phyloP scores from a whole-genome alignment of 1,140 invertebrate genomes.

The Platorchestia sp. region DNA sequence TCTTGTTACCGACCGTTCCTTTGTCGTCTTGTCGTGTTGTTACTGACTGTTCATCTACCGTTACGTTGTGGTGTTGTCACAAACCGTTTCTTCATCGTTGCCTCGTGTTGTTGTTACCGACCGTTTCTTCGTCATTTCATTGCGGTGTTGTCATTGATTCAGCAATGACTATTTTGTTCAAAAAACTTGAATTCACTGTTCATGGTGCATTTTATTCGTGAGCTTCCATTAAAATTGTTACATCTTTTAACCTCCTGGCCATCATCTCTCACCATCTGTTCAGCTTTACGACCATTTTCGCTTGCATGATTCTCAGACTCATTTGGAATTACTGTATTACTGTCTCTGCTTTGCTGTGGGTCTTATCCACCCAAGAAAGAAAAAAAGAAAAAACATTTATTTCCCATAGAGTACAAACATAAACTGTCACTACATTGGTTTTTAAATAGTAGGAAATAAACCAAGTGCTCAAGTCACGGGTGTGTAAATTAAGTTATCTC shows the following conservation, averaged over 20 bases:
- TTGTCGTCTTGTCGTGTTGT: neutral
- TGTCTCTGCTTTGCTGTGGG: too few species aligned
- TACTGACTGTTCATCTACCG: neutral
- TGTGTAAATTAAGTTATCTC: neutral
- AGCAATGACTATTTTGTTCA: neutral
- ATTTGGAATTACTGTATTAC: too few species aligned
- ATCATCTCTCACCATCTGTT: neutral
- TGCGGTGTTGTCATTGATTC: neutral
- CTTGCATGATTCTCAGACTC: too few species aligned
- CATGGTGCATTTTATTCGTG: neutral
- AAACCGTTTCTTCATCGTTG: neutral
- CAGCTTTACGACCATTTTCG: neutral
- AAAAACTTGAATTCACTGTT: neutral
- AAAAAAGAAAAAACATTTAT: too few species aligned
- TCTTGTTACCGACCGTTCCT: neutral
- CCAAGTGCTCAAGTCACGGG: too few species aligned
- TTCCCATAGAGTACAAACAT: too few species aligned
- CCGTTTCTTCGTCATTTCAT: neutral
- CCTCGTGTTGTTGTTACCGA: neutral
- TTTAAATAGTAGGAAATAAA: too few species aligned
- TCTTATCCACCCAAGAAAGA: too few species aligned
- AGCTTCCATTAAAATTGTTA: neutral
- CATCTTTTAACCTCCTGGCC: neutral
- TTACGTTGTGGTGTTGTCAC: neutral
- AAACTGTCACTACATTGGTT: too few species aligned